A percentile compares a stretch with the other conserved stretches of the same genome.
These are phyloP conservation scores for Ophion slaviceki DNA, from an alignment of 2,888 invertebrate species.

Conservation along the genomic window DNA sequence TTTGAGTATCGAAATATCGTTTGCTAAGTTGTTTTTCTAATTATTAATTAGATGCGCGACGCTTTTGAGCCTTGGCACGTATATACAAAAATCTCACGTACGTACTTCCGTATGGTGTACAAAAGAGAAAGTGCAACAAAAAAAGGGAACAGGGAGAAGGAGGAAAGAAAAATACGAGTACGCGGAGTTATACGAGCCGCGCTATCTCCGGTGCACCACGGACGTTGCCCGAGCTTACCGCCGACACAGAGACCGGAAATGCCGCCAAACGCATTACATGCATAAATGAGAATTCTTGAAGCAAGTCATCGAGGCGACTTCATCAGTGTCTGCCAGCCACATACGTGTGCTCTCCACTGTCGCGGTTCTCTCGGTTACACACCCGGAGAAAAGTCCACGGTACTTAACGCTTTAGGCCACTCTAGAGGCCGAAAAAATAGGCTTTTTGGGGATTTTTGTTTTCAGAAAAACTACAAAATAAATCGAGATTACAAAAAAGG, in stretches of 20 bases:
- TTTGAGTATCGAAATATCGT: neutral
- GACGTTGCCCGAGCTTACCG: slow-evolving; percentile 30
- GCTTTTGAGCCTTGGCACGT: slow-evolving; percentile 18
- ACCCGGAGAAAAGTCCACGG: neutral
- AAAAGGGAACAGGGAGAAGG: slow-evolving; percentile 7
- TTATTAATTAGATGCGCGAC: neutral
- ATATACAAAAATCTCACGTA: slow-evolving; percentile 28
- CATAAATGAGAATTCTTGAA: slow-evolving; percentile 63
- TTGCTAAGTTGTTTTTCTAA: neutral
- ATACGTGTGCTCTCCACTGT: neutral
- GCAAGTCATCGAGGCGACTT: slow-evolving; percentile 20
- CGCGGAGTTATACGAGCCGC: slow-evolving; percentile 4
- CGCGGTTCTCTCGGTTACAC: neutral
- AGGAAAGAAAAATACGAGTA: neutral
- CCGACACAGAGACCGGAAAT: slow-evolving; percentile 43
- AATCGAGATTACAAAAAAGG: too few relatives aligned
- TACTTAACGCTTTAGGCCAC: too few relatives aligned
- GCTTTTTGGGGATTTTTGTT: too few relatives aligned
- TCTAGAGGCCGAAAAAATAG: too few relatives aligned
- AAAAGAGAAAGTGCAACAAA: neutral
- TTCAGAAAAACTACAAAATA: too few relatives aligned
- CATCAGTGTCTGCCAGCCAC: neutral
- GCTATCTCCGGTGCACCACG: slow-evolving; percentile 51
- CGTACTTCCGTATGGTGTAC: slow-evolving; percentile 23
- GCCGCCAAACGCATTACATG: slow-evolving; percentile 62